Conservation (phyloP, 1,140 invertebrate species). For the Gryllus bimaculatus region DNA sequence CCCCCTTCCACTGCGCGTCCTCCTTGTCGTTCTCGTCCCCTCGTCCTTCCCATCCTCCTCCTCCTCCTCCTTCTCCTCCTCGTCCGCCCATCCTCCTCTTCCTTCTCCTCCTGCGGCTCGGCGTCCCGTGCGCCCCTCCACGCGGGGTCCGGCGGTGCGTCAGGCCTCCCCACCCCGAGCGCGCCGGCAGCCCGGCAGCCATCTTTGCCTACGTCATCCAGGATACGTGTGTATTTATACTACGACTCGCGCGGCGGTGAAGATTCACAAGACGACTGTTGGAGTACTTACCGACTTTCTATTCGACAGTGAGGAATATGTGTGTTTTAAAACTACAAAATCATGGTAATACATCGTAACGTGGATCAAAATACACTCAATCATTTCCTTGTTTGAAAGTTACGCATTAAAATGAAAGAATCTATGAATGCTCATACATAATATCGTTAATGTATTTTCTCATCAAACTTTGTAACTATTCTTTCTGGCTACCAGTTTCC, state of each 20-base stretch:
- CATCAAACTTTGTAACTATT: no score
- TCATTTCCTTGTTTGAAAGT: no score
- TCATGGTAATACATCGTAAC: no score
- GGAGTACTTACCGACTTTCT: no score
- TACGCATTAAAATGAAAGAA: no score
- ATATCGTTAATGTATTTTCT: no score
- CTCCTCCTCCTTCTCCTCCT: neutral
- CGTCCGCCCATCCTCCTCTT: neutral
- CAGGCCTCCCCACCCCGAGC: neutral
- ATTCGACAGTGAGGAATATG: no score
- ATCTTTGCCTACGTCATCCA: neutral
- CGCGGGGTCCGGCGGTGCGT: neutral
- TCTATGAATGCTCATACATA: no score
- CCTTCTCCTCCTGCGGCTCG: neutral
- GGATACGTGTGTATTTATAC: slow-evolving; percentile 1
- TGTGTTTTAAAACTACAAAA: no score
- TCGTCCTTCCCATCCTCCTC: neutral
- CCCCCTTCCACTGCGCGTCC: no score
- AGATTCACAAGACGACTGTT: neutral
- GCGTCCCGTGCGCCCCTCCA: neutral
- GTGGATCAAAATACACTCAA: no score
- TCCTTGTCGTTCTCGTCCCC: neutral
- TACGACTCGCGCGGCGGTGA: neutral
- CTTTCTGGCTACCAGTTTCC: no score
- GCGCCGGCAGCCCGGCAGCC: neutral